Evolutionary conservation across 2,113 vertebrate genomes (phyloP).

Genomic region (Thunnus maccoyii): DNA sequence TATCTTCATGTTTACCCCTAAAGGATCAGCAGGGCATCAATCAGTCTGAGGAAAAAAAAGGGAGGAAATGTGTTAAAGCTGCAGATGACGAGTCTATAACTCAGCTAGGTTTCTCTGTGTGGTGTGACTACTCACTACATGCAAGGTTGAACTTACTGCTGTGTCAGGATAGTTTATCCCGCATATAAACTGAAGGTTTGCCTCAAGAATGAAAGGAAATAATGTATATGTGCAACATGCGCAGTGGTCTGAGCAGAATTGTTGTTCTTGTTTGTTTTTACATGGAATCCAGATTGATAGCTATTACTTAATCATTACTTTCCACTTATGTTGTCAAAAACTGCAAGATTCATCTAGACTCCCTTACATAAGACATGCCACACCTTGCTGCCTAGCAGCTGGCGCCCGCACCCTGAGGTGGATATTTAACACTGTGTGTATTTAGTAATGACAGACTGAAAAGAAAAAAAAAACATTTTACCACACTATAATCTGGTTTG

Average conservation of each 20-base stretch:
- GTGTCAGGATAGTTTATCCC: not conserved
- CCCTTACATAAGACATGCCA: constrained; percentile 45
- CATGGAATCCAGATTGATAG: not conserved
- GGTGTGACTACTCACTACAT: not conserved
- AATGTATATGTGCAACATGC: not conserved
- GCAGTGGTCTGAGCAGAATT: not conserved
- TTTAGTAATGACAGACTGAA: not conserved
- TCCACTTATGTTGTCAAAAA: not conserved
- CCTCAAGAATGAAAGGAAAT: not conserved
- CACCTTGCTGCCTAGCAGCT: constrained; percentile 61
- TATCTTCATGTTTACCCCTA: constrained; percentile 90
- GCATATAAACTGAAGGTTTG: not conserved
- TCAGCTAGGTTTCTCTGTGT: constrained; percentile 3
- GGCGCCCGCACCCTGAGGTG: constrained; percentile 39
- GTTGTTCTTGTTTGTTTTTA: not conserved
- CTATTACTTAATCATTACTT: constrained; percentile 12
- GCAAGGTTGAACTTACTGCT: not conserved
- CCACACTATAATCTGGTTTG: constrained; percentile 8
- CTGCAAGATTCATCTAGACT: constrained; percentile 33
- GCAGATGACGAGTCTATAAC: not conserved
- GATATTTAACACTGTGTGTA: constrained; percentile 6
- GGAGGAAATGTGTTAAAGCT: constrained; percentile 44
- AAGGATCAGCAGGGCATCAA: constrained; percentile 92
- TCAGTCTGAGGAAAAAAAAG: constrained; percentile 84
- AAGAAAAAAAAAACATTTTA: constrained; percentile 3